phyloP scores from a whole-genome alignment of 2,888 invertebrate species.

The Operophtera brumata region DNA sequence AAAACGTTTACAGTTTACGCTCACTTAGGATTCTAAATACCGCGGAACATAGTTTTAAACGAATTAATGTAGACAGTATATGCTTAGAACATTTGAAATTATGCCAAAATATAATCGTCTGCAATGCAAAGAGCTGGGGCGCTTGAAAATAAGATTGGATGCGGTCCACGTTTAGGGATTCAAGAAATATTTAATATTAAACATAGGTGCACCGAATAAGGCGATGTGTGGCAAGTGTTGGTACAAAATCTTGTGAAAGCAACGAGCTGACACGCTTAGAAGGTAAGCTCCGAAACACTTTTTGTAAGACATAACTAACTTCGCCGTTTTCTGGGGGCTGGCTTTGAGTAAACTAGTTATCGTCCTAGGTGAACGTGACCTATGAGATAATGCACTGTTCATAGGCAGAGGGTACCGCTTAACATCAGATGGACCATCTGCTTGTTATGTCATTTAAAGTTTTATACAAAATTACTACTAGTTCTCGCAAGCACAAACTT shows the following conservation, averaged over 20 bases:
- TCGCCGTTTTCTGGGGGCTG: background rate
- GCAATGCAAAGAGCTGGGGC: background rate
- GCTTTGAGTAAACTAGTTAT: too few species aligned
- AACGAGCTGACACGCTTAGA: slow-evolving; percentile 1
- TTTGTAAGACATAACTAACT: background rate
- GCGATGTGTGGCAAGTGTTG: background rate
- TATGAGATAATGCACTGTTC: too few species aligned
- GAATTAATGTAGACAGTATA: slow-evolving; percentile 40
- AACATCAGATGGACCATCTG: too few species aligned
- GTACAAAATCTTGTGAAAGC: slow-evolving; percentile 6
- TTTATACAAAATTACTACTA: too few species aligned
- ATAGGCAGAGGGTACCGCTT: too few species aligned
- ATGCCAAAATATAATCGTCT: slow-evolving; percentile 45
- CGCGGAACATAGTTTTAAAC: background rate
- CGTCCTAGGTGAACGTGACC: too few species aligned
- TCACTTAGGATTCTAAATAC: background rate
- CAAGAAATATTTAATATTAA: background rate
- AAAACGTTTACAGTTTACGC: background rate
- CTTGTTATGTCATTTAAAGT: too few species aligned
- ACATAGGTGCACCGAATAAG: background rate
- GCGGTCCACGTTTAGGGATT: background rate
- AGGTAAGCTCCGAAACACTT: background rate
- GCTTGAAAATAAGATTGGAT: background rate
- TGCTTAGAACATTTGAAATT: slow-evolving; percentile 50
- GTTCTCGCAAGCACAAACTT: too few species aligned